Evolutionary conservation across 2,113 vertebrate genomes (phyloP), one percentile per base, ranked within the genome.

Genomic region (Alosa alosa): DNA sequence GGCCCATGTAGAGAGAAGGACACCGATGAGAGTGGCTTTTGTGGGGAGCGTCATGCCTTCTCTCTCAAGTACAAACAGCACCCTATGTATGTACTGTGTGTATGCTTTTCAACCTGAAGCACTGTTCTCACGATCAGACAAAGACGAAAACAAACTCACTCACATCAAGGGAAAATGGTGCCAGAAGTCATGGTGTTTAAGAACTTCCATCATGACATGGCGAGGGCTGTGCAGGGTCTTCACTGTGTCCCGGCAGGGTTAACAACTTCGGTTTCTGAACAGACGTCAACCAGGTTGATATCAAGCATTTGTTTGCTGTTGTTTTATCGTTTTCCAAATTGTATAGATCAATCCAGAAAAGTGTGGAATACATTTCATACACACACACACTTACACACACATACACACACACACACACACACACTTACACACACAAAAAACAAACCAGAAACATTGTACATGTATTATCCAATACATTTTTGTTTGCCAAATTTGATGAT

Each of bases 311-410:
- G 64, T 31, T 72, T 25, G 64, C 25, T 72, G 25, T 31, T 9
- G 64, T 72, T 72, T 72, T 72, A 72, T 72, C 64, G 25, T 72
- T 72, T 72, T 72, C 64, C 64, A 9, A 36, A 72, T 72, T 72
- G 36, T 36, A 31, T 72, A 72, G 64, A 72, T 72, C 31, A 36
- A 25, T 13, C n/a, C 25, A 72, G 64, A 68, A 68, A 68, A 31
- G 22, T 36, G 2, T 31, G 10, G 25, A 31, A 72, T 72, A 15
- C 64, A 72, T 72, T 72, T 72, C 60, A n/a, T 4, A 25, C 20
- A 68, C 1, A 4, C 60, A n/a, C 4, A 25, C 20, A 68, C 1
- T 0, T 22, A 22, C 22, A 25, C 20, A 68, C 1, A 0, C 60
- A n/a, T 5, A 25, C 20, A 68, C 1, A 0, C 60, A n/a, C 20